These are phyloP conservation scores for Spongia lamella DNA, from an alignment of 37 sponge, comb jelly and placozoan species.

Conservation along the genomic window DNA sequence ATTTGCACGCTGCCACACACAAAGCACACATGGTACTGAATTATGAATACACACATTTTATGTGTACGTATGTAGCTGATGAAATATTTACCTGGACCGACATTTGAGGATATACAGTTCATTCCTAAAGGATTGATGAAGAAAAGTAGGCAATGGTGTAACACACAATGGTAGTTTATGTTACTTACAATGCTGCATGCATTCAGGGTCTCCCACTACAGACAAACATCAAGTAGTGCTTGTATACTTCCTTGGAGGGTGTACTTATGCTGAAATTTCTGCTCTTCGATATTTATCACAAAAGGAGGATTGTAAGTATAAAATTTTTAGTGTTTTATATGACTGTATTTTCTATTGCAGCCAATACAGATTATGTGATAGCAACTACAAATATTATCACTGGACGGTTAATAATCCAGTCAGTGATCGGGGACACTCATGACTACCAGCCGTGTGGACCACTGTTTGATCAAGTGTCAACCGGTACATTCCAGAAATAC, in stretches of 20 bases:
- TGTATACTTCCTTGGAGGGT: slow-evolving; percentile 96
- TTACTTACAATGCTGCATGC: too few relatives aligned
- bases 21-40: too few relatives aligned
- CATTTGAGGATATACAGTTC: slow-evolving; percentile 25
- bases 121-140: slow-evolving; percentile 26
- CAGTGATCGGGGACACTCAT: too few relatives aligned
- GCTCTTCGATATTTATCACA: slow-evolving; percentile 88
- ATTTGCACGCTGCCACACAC: too few relatives aligned
- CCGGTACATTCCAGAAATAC: too few relatives aligned
- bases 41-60: too few relatives aligned
- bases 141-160: slow-evolving; percentile 37
- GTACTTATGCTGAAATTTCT: slow-evolving; percentile 92
- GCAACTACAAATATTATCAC: slow-evolving; percentile 30
- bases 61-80: slow-evolving; percentile 1
- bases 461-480: too few relatives aligned
- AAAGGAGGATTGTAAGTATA: slow-evolving; percentile 72
- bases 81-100: slow-evolving; percentile 49
- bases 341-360: not conserved
- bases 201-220: slow-evolving; percentile 27
- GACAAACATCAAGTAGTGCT: slow-evolving; percentile 68
- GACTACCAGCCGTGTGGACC: too few relatives aligned
- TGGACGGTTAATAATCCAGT: not conserved
- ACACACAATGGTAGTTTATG: too few relatives aligned
- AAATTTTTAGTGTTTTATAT: not conserved
- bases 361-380: slow-evolving; percentile 22